Conservation (phyloP, 1,140 invertebrate species). For the Zaprionus nigranus region DNA sequence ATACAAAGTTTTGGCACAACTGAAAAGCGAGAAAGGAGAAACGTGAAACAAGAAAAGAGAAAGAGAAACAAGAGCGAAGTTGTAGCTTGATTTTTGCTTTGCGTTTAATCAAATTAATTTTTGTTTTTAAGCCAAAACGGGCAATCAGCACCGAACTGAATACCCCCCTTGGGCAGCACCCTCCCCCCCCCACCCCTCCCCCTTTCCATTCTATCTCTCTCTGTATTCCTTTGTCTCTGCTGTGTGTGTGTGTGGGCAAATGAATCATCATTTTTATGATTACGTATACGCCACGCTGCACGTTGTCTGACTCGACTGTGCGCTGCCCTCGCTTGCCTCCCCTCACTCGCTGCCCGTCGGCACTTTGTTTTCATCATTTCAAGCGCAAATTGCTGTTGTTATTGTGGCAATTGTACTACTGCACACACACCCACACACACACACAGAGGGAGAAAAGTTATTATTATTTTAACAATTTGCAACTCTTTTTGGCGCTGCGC, state of each 20-base stretch:
- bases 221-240: background rate
- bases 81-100: constrained; percentile 24
- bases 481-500: constrained; percentile 63
- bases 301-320: constrained; percentile 4
- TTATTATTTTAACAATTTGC: constrained; percentile 81
- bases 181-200: background rate
- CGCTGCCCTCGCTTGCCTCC: background rate
- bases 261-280: constrained; percentile 76
- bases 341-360: background rate
- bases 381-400: constrained; percentile 76
- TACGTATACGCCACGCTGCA: constrained; percentile 60
- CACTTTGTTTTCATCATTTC: constrained; percentile 62
- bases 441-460: constrained; percentile 49
- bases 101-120: constrained; percentile 72
- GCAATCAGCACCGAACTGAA: constrained; percentile 31
- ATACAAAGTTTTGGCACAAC: constrained; percentile 26
- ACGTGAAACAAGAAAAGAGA: background rate
- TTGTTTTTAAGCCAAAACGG: constrained; percentile 58
- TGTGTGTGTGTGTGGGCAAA: constrained; percentile 33
- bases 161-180: background rate
- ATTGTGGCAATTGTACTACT: constrained; percentile 69
- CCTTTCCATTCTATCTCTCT: background rate
- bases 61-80: constrained; percentile 23
- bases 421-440: constrained; percentile 46
- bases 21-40: background rate